A percentile compares a stretch with the other conserved stretches of the same genome.
Conservation (phyloP, 2,888 invertebrate species). For the Parnassius apollo region DNA sequence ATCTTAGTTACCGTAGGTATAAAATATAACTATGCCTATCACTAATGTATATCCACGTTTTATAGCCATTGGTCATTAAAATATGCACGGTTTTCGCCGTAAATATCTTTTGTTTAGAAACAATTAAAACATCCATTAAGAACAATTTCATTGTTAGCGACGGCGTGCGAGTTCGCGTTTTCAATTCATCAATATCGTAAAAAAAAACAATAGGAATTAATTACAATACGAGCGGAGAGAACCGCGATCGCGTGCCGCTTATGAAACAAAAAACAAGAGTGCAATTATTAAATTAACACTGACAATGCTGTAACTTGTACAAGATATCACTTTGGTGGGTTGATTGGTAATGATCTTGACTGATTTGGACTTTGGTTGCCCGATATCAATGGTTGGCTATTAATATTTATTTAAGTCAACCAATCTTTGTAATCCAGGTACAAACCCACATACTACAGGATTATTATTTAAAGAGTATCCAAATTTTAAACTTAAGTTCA, state of each 20-base stretch:
- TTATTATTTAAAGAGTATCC: too few relatives aligned
- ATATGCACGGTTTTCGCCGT: neutral
- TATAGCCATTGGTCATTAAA: too few relatives aligned
- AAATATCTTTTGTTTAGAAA: neutral
- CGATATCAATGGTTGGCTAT: neutral
- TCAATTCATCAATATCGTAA: conserved; percentile 59
- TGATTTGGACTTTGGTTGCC: conserved; percentile 25
- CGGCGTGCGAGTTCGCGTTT: conserved; percentile 7
- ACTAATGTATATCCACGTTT: too few relatives aligned
- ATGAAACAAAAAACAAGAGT: conserved; percentile 40
- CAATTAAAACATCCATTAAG: conserved; percentile 9
- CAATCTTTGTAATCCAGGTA: too few relatives aligned
- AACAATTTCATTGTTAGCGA: conserved; percentile 22
- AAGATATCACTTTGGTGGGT: conserved; percentile 9
- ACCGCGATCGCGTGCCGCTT: conserved; percentile 57
- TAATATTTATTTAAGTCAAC: too few relatives aligned
- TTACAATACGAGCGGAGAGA: conserved; percentile 56
- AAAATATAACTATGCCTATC: too few relatives aligned
- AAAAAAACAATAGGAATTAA: conserved; percentile 56
- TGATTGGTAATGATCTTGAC: conserved; percentile 52
- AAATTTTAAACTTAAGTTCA: too few relatives aligned
- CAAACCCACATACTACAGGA: too few relatives aligned
- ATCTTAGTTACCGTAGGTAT: too few relatives aligned
- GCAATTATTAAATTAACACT: conserved; percentile 60
- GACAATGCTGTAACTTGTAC: conserved; percentile 52